These are phyloP conservation scores for Pomatorhinus ruficollis DNA, from an alignment of 2,113 vertebrate genomes.

Conservation along the genomic window DNA sequence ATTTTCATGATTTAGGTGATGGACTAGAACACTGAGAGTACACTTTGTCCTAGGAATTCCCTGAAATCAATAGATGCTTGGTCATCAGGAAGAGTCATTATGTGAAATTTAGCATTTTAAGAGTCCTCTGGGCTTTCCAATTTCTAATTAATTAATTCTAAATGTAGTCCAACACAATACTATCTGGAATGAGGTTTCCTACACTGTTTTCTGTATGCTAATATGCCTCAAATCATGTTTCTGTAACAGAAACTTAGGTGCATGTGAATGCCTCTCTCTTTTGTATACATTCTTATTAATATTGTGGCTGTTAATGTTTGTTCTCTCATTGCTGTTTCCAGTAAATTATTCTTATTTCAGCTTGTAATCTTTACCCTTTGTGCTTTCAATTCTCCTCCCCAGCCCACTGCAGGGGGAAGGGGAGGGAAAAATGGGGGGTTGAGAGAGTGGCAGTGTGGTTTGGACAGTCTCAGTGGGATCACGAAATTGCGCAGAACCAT, in stretches of 20 bases:
- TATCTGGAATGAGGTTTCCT: neutral
- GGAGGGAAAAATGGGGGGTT: neutral
- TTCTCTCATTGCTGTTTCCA: neutral
- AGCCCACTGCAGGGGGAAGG: neutral
- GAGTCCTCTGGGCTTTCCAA: neutral
- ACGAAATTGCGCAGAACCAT: neutral
- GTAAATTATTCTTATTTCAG: neutral
- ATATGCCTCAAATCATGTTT: neutral
- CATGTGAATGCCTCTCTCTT: neutral
- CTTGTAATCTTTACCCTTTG: neutral
- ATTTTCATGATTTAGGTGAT: neutral
- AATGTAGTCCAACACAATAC: neutral
- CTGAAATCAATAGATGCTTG: neutral
- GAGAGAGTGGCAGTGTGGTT: neutral
- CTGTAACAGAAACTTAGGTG: conserved; percentile 24
- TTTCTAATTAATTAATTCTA: neutral
- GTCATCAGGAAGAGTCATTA: neutral
- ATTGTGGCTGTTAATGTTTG: neutral
- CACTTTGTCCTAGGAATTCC: neutral
- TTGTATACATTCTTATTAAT: neutral
- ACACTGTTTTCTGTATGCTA: neutral
- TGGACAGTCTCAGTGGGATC: neutral
- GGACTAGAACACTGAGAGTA: neutral
- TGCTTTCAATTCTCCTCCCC: neutral
- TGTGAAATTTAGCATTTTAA: neutral